Base-by-base conservation (phyloP, 2,888 invertebrate species). In the Drosophila aldrichi region DNA sequence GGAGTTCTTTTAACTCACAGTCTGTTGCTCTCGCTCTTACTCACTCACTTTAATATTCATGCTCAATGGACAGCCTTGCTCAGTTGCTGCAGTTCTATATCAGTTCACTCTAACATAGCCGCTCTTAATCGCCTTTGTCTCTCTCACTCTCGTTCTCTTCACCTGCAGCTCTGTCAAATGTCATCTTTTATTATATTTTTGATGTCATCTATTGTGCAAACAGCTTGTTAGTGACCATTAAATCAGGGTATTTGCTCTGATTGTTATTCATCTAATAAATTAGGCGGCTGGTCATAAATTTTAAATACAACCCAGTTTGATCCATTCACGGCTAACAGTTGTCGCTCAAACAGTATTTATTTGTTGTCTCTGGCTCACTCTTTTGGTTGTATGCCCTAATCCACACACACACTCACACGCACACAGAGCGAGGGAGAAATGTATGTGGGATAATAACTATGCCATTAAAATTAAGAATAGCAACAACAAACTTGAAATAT, bases 401-500 rank as follows among this genome's bases (percentile, higher is more conserved):
- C 77, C 64, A 22, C 61, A 29, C 43, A 38, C 29, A 22, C 7
- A 20, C 9, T 18, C 32, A 34, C 34, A 34, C 34, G 4, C 34
- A 36, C 14, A 36, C 36, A n/a, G 20, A 3, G 8, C n/a, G 10
- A 29, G 29, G 1, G 48, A 34, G 25, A 64, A 66, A 71, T 71
- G 71, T 78, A 36, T 78, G 78, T 69, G 34, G 54, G 44, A 18
- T 63, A 20, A 60, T 65, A 63, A 69, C 44, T 62, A 49, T 67
- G 69, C 41, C 69, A 75, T 78, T 55, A 60, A 63, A 64, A 67
- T 70, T 65, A 72, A 72, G 72, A 67, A 70, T 48, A 57, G 51
- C 57, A 56, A 52, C 41, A 68, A 60, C n/a, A 64, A 64, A 62
- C 41, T 64, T 57, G 34, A 61, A 71, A 61, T 70, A 64, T 70